Evolutionary conservation across 1,140 invertebrate genomes (phyloP), one percentile per base, ranked within the genome.

Genomic region (Frieseomelitta varia): DNA sequence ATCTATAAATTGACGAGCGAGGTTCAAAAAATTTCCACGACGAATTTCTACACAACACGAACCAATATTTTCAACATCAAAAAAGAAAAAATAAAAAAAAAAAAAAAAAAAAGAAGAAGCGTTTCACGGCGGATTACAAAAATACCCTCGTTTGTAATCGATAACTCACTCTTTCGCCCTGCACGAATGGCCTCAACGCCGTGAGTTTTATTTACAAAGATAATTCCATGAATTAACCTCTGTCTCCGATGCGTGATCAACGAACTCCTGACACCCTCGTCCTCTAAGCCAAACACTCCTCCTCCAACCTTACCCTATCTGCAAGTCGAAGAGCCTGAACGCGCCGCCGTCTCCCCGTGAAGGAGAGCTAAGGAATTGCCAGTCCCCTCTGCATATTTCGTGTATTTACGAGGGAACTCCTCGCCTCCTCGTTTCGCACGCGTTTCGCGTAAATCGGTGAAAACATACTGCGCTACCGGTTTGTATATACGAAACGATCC

Each of bases 381-480:
- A 27, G 17, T 14, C 11, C 55, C 75, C 63, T 68, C 27, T 80
- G 79, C 65, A 79, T 87, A 79, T 89, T 76, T 82, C 67, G 85
- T 69, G 82, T 85, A 85, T 89, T 85, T 87, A 76, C 85, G 55
- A 56, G n/a, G 56, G 63, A 67, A 81, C 67, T 53, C 55, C 27
- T 56, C 11, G 56, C n/a, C 55, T 47, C 47, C 65, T n/a, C 73
- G 24, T 47, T 56, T 56, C 67, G 81, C 73, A 47, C 73, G 51
- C 69, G 83, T 79, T 61, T 61, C 67, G 51, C 76, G 61, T 90
- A 89, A 90, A 90, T 90, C 85, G 76, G 34, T 34, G 78, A 68
- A 75, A 90, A 89, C 79, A 84, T 89, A 87, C 21, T 53, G 71
- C 39, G 39, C 85, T 24, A 6, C 53, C 65, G 73, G 69, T 27